These are phyloP conservation scores for Zele albiditarsus DNA, from an alignment of 2,888 invertebrate genomes.

Conservation along the genomic window DNA sequence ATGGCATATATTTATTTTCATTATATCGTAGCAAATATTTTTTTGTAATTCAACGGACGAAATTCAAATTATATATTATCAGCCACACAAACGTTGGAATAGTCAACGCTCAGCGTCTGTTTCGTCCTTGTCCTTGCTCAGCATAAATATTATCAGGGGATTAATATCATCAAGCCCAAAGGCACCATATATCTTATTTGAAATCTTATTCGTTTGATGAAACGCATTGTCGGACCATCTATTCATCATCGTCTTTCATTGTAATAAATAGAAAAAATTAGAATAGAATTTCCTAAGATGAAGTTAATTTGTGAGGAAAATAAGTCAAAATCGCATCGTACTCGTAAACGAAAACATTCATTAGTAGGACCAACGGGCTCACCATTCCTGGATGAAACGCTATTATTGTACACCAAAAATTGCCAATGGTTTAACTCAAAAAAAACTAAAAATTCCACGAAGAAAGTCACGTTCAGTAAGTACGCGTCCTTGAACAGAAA, in stretches of 20 bases:
- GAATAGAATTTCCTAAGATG: constrained; percentile 47
- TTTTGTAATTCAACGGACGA: background rate
- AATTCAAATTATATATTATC: background rate
- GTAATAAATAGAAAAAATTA: too few species aligned
- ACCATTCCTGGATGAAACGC: constrained; percentile 64
- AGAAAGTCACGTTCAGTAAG: constrained; percentile 65
- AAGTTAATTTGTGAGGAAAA: constrained; percentile 52
- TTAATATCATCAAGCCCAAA: background rate
- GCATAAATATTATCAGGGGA: background rate
- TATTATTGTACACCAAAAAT: constrained; percentile 61
- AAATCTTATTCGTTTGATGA: background rate
- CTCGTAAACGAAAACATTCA: constrained; percentile 64
- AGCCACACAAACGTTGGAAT: background rate
- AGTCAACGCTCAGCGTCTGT: background rate
- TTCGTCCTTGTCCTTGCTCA: background rate
- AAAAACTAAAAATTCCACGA: constrained; percentile 54
- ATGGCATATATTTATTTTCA: background rate
- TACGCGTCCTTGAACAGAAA: constrained; percentile 37
- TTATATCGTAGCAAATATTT: background rate
- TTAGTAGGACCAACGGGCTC: constrained; percentile 68
- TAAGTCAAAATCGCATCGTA: constrained; percentile 57
- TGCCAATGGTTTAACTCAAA: constrained; percentile 64
- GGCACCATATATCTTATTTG: background rate
- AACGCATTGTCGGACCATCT: background rate
- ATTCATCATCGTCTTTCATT: background rate